Percentiles rank a stretch among this genome's conserved stretches.
These are phyloP conservation scores for Eriocheir sinensis DNA, from an alignment of 1,140 invertebrate species.

Conservation along the genomic window DNA sequence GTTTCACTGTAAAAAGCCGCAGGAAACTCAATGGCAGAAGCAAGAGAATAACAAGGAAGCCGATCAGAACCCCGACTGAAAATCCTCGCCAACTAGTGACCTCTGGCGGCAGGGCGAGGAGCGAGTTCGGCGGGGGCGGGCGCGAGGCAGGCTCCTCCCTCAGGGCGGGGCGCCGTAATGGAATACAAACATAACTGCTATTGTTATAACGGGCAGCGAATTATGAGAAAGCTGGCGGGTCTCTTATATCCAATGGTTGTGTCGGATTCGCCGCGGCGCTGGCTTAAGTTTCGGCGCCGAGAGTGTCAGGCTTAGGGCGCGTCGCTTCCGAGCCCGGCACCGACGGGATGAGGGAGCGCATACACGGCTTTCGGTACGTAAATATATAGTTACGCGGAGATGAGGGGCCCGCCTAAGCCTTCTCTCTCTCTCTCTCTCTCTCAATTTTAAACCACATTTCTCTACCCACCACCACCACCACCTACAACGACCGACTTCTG, in stretches of 20 bases:
- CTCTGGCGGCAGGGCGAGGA: slow-evolving; percentile 49
- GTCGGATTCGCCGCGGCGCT: slow-evolving; percentile 72
- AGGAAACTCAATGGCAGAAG: not conserved
- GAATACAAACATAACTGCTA: slow-evolving; percentile 77
- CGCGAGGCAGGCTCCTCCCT: not conserved
- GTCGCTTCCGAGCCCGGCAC: slow-evolving; percentile 66
- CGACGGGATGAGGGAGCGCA: slow-evolving; percentile 49
- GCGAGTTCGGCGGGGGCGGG: slow-evolving; percentile 23
- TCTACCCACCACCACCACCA: not conserved
- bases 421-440: too few species aligned
- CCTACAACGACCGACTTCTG: too few species aligned
- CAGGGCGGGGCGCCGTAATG: slow-evolving; percentile 70
- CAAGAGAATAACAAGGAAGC: not conserved
- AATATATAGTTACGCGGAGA: slow-evolving; percentile 46
- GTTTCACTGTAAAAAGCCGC: not conserved
- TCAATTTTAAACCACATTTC: not conserved
- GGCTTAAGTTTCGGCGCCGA: slow-evolving; percentile 73
- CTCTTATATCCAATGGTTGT: slow-evolving; percentile 76
- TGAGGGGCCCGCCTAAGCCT: slow-evolving; percentile 36
- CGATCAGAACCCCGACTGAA: slow-evolving; percentile 7
- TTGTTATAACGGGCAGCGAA: slow-evolving; percentile 78
- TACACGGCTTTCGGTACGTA: slow-evolving; percentile 46
- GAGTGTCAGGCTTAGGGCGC: slow-evolving; percentile 63
- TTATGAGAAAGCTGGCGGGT: slow-evolving; percentile 78
- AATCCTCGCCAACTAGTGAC: slow-evolving; percentile 62